Base-by-base conservation (phyloP, 2,888 invertebrate species). In the Danaus chrysippus region DNA sequence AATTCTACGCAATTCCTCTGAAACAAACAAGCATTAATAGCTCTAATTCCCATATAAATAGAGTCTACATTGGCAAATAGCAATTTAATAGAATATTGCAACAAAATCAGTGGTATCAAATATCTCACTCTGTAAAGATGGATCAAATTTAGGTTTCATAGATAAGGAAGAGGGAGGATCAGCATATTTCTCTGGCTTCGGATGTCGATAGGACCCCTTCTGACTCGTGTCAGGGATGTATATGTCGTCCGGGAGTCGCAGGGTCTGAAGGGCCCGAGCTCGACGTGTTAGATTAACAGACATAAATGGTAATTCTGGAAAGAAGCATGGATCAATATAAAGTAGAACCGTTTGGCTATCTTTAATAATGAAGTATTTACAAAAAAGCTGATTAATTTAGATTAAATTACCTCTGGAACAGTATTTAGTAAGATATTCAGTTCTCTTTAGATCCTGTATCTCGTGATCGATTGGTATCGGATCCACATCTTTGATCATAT, bases 301-400 rank as follows among this genome's bases (percentile, higher is more conserved):
- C 89, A 90, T 89, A 72, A 90, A 90, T 0, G 90, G 90, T 0
- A 89, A 76, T 49, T 90, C 90, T 90, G 76, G 1, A 70, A 65
- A 65, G 54, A 11, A 10, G 12, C 23, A 8, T 34, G 6, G 23
- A 34, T 34, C 23, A 34, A 34, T 34, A 34, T 3, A 34, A 34
- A 34, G 23, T 34, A 34, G 23, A 34, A 3, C 3, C 8, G 23
- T 6, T 34, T 34, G 23, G 23, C 6, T 34, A 2, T 6, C 6
- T 44, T 6, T 11, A 6, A 12, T 13, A 1, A 11, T n/a, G 9
- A 46, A 13, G n/a, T 9, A 43, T 10, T 9, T 43, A 43, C 43
- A 43, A 43, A 43, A 11, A 43, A 43, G 12, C n/a, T n/a, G 5
- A n/a, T 5, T 43, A 43, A 43, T n/a, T 34, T 34, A 34, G 23